Base-by-base conservation (phyloP, 2,113 vertebrate genomes). In the Ranitomeya variabilis region DNA sequence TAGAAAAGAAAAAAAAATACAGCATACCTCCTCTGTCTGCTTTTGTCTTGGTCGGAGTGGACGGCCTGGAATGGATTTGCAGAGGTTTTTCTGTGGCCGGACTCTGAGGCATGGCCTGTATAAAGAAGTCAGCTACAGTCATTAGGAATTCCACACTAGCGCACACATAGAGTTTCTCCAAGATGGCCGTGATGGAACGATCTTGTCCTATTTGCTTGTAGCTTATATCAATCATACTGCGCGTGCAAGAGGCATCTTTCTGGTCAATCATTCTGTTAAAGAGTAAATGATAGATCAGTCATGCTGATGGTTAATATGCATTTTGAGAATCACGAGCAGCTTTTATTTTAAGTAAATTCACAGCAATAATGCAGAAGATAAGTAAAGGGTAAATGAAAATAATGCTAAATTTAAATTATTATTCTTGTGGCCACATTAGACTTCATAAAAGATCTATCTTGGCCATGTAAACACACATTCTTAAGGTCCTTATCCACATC, bases 61-160 rank as follows among this genome's bases (percentile, higher is more conserved):
- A 37, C 19, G 95, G 95, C 91, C 93, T 97, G 74, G 95, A 90
- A 0, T 93, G 91, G 19, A 96, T 93, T 64, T 96, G 95, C 57
- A 90, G 37, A 84, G 94, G 90, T 92, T 92, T 94, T 83, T 96
- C 94, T 6, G 91, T 37, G 0, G 85, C 79, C 0, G 87, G 91
- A 85, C 66, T 89, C 74, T 94, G 94, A 0, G 96, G 96, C 92
- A 97, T 11, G 26, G 98, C 97, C 90, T 96, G 95, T 83, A 99
- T 90, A 90, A 99, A 99, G 93, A 99, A 99, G 62, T 99, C 97
- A 1, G 95, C 96, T 21, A 99, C 96, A 0, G 97, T 93, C 96
- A 98, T 94, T 78, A 99, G 93, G 80, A 99, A 99, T 92, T 99
- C 98, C 92, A 99, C 94, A 21, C 98, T 99, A 87, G 97, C 97